Percentiles rank a stretch among this genome's conserved stretches.
These are phyloP conservation scores for Palythoa grandiflora DNA, from an alignment of 92 coral and sea anemone genomes.

Conservation along the genomic window DNA sequence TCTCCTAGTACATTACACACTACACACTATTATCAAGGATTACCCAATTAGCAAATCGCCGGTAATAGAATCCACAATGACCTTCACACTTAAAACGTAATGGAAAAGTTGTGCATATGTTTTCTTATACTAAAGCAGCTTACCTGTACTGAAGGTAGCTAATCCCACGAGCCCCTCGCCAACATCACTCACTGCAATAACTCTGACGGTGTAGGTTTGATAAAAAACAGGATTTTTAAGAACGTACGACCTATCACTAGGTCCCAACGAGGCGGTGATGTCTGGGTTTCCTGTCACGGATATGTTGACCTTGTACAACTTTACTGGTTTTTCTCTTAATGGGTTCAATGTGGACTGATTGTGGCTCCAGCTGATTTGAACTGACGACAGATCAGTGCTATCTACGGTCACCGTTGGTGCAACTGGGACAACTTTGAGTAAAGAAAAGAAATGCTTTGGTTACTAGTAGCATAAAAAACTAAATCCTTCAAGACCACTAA, in stretches of 20 bases:
- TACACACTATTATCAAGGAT: too few relatives aligned
- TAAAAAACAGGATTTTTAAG: not conserved
- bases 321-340: not conserved
- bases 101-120: too few relatives aligned
- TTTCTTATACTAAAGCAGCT: not conserved
- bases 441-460: not conserved
- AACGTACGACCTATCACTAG: not conserved
- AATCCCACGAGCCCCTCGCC: constrained; percentile 9
- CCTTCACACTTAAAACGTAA: too few relatives aligned
- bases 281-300: not conserved
- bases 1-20: too few relatives aligned
- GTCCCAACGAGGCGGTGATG: not conserved
- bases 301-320: not conserved
- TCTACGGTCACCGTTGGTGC: not conserved
- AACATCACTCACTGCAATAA: not conserved
- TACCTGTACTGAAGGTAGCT: not conserved
- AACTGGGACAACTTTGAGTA: not conserved
- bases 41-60: too few relatives aligned
- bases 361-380: not conserved
- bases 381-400: not conserved
- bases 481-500: not conserved
- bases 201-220: not conserved
- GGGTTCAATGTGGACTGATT: not conserved
- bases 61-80: too few relatives aligned
- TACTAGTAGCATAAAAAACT: not conserved